Conservation (phyloP, 2,888 invertebrate genomes). For the Lucinisca nassula region DNA sequence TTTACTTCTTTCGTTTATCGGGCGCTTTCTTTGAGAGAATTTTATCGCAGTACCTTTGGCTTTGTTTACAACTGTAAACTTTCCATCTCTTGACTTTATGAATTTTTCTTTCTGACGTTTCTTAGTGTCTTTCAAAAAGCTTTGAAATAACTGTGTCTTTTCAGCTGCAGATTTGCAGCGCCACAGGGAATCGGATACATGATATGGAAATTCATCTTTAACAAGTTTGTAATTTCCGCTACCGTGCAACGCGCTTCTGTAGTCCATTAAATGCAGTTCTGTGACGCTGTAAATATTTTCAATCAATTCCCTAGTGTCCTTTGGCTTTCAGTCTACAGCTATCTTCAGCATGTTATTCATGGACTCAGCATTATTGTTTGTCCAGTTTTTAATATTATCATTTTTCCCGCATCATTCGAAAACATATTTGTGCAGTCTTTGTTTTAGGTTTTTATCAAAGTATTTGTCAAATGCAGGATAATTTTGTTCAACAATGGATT, state of each 20-base stretch:
- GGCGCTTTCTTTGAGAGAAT: neutral
- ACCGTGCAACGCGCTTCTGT: slow-evolving; percentile 36
- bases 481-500: too few relatives aligned
- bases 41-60: neutral
- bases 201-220: neutral
- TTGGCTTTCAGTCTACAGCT: slow-evolving; percentile 43
- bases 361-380: slow-evolving; percentile 46
- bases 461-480: neutral
- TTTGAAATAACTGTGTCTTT: neutral
- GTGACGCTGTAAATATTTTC: slow-evolving; percentile 37
- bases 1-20: neutral
- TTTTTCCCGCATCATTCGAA: neutral
- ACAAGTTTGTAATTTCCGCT: slow-evolving; percentile 26
- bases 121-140: slow-evolving; percentile 6
- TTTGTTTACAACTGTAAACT: slow-evolving; percentile 9
- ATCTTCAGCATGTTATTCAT: slow-evolving; percentile 47
- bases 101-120: slow-evolving; percentile 3
- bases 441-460: neutral
- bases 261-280: slow-evolving; percentile 40
- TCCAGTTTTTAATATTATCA: slow-evolving; percentile 13
- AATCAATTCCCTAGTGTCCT: slow-evolving; percentile 22
- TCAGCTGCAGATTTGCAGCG: slow-evolving; percentile 7
- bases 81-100: neutral
- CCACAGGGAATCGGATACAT: slow-evolving; percentile 2
- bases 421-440: slow-evolving; percentile 7